phyloP scores from a whole-genome alignment of 2,113 vertebrate genomes.

The Hemiprocne comata region DNA sequence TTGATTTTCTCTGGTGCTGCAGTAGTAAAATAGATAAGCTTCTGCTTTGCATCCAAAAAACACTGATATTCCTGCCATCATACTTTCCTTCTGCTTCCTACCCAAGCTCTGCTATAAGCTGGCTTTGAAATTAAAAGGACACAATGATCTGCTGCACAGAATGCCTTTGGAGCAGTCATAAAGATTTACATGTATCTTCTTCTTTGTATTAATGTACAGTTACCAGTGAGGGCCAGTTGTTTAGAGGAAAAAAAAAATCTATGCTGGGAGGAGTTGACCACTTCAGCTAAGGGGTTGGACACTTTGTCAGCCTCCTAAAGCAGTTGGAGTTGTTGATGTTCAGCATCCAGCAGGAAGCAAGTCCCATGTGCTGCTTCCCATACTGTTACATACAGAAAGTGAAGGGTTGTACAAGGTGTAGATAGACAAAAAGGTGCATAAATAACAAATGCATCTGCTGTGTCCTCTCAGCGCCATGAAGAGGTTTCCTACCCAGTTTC shows the following conservation, averaged over 20 bases:
- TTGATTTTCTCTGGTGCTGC: slow-evolving; percentile 89
- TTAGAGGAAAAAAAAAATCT: not conserved
- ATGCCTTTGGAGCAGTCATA: not conserved
- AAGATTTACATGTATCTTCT: not conserved
- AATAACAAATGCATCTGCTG: not conserved
- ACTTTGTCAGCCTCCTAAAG: not conserved
- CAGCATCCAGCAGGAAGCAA: not conserved
- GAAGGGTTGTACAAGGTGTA: not conserved
- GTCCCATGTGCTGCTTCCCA: not conserved
- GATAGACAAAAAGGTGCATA: not conserved
- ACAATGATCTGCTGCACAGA: not conserved
- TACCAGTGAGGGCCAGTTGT: not conserved
- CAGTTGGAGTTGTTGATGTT: not conserved
- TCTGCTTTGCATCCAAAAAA: slow-evolving; percentile 83
- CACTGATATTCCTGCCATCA: slow-evolving; percentile 74
- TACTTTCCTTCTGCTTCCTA: slow-evolving; percentile 54
- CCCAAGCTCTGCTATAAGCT: slow-evolving; percentile 11
- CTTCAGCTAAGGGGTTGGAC: not conserved
- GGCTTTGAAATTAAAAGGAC: not conserved
- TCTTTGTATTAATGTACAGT: not conserved
- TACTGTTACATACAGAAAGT: not conserved
- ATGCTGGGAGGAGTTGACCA: not conserved
- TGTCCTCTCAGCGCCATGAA: not conserved
- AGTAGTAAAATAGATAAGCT: slow-evolving; percentile 90
- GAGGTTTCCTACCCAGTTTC: not conserved